phyloP scores from a whole-genome alignment of 2,113 vertebrate genomes.

The Notiomystis cincta region DNA sequence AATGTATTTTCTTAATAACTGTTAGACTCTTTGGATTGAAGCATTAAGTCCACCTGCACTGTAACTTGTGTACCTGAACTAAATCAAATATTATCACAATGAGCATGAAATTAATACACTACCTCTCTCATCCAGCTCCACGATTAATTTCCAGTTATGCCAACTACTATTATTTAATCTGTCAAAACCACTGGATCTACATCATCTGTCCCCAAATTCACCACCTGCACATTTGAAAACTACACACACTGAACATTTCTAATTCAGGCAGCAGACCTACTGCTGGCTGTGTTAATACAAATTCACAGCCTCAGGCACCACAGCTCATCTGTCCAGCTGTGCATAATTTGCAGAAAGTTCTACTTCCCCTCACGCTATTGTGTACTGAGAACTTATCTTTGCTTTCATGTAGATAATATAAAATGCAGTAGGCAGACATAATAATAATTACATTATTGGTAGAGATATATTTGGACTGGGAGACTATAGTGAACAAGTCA shows the following conservation, averaged over 20 bases:
- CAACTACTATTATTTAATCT: conserved; percentile 15
- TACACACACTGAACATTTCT: neutral
- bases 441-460: neutral
- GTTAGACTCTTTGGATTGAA: neutral
- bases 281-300: conserved; percentile 47
- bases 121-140: neutral
- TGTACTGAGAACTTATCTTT: neutral
- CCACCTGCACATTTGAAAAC: conserved; percentile 13
- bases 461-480: neutral
- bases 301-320: conserved; percentile 3
- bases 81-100: neutral
- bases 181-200: neutral
- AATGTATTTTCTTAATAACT: neutral
- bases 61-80: neutral
- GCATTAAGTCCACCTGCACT: neutral
- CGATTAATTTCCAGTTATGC: neutral
- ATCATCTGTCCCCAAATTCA: neutral
- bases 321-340: conserved; percentile 48
- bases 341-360: conserved; percentile 34
- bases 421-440: neutral
- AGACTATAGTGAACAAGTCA: neutral
- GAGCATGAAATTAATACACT: neutral
- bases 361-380: neutral
- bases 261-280: conserved; percentile 28
- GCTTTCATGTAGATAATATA: conserved; percentile 4